phyloP scores from a whole-genome alignment of 2,888 invertebrate genomes.

The Biston stratarius region DNA sequence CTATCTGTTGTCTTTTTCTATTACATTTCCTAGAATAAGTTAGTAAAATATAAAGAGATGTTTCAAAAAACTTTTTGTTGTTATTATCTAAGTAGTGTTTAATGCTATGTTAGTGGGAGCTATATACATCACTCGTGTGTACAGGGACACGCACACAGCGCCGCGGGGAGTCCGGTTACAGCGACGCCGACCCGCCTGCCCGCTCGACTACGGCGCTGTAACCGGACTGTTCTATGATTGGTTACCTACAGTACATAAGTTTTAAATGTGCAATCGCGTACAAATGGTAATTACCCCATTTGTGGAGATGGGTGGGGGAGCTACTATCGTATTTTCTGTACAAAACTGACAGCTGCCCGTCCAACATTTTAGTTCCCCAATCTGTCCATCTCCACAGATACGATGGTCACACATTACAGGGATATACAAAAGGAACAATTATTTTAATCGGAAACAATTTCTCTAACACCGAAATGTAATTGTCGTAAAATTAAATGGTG shows the following conservation, averaged over 20 bases:
- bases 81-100: slow-evolving; percentile 18
- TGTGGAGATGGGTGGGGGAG: background rate
- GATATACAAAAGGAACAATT: background rate
- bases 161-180: background rate
- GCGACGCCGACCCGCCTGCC: background rate
- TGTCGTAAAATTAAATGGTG: background rate
- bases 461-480: background rate
- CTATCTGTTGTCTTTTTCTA: slow-evolving; percentile 26
- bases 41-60: slow-evolving; percentile 35
- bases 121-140: slow-evolving; percentile 32
- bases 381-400: background rate
- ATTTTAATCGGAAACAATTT: background rate
- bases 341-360: background rate
- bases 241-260: slow-evolving; percentile 16
- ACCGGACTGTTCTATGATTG: slow-evolving; percentile 11
- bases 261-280: slow-evolving; percentile 21
- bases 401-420: background rate
- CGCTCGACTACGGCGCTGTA: background rate
- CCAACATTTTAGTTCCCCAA: background rate
- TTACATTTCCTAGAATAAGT: slow-evolving; percentile 28
- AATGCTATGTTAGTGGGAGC: slow-evolving; percentile 20
- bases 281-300: background rate
- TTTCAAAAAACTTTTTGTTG: slow-evolving; percentile 36
- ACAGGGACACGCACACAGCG: slow-evolving; percentile 35
- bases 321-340: background rate